Conservation (phyloP, 2,888 invertebrate genomes). For the Itoplectis maculator region DNA sequence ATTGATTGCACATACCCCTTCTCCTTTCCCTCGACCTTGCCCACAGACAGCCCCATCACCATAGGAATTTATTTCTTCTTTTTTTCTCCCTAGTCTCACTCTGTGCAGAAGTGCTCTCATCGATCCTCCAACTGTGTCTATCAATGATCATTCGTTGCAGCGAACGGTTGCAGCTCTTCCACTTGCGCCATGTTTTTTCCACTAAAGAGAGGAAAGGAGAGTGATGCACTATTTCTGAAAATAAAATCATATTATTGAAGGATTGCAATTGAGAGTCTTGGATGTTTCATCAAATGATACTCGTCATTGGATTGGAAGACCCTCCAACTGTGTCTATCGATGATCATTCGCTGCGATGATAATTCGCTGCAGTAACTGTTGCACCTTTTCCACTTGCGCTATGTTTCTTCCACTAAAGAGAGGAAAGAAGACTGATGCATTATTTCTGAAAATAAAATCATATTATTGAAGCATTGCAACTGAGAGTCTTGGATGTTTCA, state of each 20-base stretch:
- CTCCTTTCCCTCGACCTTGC: slow-evolving; percentile 40
- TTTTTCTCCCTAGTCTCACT: slow-evolving; percentile 32
- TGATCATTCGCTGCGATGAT: too few relatives aligned
- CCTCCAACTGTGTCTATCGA: too few relatives aligned
- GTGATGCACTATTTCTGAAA: not conserved
- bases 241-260: slow-evolving; percentile 34
- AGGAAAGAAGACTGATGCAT: not conserved
- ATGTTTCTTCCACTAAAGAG: too few relatives aligned
- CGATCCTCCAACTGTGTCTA: slow-evolving; percentile 16
- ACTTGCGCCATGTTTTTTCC: not conserved
- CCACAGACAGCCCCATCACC: slow-evolving; percentile 45
- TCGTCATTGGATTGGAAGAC: slow-evolving; percentile 31
- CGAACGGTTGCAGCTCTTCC: slow-evolving; percentile 5
- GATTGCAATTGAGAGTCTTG: not conserved
- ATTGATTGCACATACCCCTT: slow-evolving; percentile 60
- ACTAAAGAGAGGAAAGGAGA: too few relatives aligned
- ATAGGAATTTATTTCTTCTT: slow-evolving; percentile 55
- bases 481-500: not conserved
- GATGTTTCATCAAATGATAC: slow-evolving; percentile 37
- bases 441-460: slow-evolving; percentile 30
- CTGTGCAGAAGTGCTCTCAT: slow-evolving; percentile 26
- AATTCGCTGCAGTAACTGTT: too few relatives aligned
- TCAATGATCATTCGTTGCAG: slow-evolving; percentile 26
- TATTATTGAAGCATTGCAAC: slow-evolving; percentile 11
- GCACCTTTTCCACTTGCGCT: too few relatives aligned